Evolutionary conservation across 2,888 invertebrate genomes (phyloP), one percentile per base, ranked within the genome.

Genomic region (Drosophila mimica): DNA sequence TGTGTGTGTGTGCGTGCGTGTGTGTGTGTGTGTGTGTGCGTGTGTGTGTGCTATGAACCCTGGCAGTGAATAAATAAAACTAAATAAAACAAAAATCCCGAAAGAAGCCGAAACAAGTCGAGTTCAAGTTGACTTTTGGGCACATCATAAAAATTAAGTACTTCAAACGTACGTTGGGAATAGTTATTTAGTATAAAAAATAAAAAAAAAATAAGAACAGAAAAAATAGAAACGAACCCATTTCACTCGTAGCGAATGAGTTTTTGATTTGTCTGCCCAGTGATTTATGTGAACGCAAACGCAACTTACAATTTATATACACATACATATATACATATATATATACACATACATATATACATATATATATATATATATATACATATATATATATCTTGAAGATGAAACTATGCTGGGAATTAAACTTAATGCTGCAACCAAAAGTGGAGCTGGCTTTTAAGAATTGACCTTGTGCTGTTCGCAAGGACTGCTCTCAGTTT

Each of bases 91-190:
- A 62, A 52, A 53, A 66, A 52, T 51, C 33, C 60, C 53, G 46
- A 58, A 67, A 68, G 52, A 43, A 43, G 43, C 43, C 51, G 53
- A 59, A 64, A 59, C 52, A 72, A 59, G 52, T 78, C 59, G 48
- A 67, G 40, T 62, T 70, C 52, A 64, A 60, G 49, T 73, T 36
- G 65, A 46, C 53, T 65, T 73, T 59, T 66, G 69, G 49, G 54
- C 56, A 61, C 33, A 52, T 67, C 66, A 74, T 89, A 71, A 85
- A 89, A 83, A 66, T 72, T 58, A 70, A 71, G 86, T 89, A 88
- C 85, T 75, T 68, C 13, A 51, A 25, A 56, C 33, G 63, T 60
- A 46, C 43, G 49, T 46, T 25, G 60, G 34, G 46, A 52, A 54
- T 57, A 51, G 53, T 63, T 60, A 63, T 36, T 66, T 25, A 9